Conservation (phyloP, 92 coral and sea anemone genomes). For the Blastomussa wellsi region DNA sequence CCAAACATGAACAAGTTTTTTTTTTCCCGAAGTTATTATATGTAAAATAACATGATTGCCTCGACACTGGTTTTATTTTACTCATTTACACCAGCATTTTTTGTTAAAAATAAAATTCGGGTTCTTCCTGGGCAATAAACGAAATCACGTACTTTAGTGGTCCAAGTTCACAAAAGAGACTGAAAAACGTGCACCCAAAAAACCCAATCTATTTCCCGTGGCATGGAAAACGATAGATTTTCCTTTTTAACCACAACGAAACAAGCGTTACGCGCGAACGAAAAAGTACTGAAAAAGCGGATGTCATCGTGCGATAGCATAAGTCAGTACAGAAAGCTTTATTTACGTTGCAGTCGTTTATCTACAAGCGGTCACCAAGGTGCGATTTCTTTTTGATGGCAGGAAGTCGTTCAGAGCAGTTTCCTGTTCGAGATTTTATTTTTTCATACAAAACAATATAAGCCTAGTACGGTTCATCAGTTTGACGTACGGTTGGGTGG, state of each 20-base stretch:
- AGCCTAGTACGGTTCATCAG: background rate
- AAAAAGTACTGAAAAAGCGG: slow-evolving; percentile 1
- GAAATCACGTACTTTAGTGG: background rate
- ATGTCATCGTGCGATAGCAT: background rate
- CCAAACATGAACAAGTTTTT: background rate
- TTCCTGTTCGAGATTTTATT: background rate
- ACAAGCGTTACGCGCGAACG: background rate
- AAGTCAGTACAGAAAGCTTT: slow-evolving; percentile 3
- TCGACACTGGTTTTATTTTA: background rate
- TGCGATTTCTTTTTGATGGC: background rate
- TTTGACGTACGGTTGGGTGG: background rate
- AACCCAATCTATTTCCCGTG: slow-evolving; percentile 4
- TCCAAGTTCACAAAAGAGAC: background rate
- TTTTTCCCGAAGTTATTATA: background rate
- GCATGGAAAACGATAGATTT: slow-evolving; percentile 26
- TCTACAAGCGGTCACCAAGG: background rate
- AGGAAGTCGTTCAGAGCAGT: slow-evolving; percentile 11
- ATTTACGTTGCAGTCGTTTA: background rate
- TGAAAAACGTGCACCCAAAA: background rate
- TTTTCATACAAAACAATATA: background rate
- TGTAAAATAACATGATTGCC: background rate
- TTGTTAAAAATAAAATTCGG: no score
- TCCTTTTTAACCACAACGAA: slow-evolving; percentile 3
- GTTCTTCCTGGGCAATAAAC: background rate
- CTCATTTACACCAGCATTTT: no score